Evolutionary conservation across 2,797 vertebrate genomes (phyloP).

Genomic region (Telmatherina bonti): DNA sequence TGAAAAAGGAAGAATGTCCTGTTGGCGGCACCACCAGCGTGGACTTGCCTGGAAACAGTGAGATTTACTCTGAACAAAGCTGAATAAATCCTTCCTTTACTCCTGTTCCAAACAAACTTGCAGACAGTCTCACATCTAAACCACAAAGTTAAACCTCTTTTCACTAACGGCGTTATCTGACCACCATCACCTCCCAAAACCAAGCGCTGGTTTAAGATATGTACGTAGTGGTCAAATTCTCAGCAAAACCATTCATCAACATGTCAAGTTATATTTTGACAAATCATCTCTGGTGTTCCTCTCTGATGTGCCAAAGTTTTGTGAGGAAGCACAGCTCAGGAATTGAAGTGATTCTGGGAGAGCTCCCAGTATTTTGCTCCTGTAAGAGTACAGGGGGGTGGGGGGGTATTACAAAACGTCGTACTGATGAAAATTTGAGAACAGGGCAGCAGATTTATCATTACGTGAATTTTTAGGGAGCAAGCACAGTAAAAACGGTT

Average conservation of each 20-base stretch:
- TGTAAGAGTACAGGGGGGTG: constrained; percentile 24
- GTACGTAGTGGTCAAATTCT: constrained; percentile 49
- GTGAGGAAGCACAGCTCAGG: constrained; percentile 29
- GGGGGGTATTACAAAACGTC: constrained; percentile 28
- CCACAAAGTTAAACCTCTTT: constrained; percentile 19
- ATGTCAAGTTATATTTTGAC: constrained; percentile 59
- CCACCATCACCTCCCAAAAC: constrained; percentile 29
- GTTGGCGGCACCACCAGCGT: constrained; percentile 35
- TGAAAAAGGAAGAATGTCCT: constrained; percentile 48
- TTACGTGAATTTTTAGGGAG: constrained; percentile 9
- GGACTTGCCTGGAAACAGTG: constrained; percentile 43
- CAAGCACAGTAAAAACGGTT: constrained; percentile 14
- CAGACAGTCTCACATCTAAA: constrained; percentile 15
- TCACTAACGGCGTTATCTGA: constrained; percentile 32
- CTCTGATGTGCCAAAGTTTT: constrained; percentile 31
- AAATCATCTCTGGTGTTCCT: constrained; percentile 49
- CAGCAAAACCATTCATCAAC: constrained; percentile 52
- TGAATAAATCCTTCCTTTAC: constrained; percentile 32
- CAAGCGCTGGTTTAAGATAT: constrained; percentile 39
- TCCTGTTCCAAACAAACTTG: background rate
- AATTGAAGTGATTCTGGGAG: constrained; percentile 36
- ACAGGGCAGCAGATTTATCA: constrained; percentile 16
- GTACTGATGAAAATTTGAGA: constrained; percentile 42
- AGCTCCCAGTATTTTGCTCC: constrained; percentile 49
- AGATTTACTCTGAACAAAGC: constrained; percentile 33